Conservation (phyloP, 2,113 vertebrate species). For the Hystrix cristata region DNA sequence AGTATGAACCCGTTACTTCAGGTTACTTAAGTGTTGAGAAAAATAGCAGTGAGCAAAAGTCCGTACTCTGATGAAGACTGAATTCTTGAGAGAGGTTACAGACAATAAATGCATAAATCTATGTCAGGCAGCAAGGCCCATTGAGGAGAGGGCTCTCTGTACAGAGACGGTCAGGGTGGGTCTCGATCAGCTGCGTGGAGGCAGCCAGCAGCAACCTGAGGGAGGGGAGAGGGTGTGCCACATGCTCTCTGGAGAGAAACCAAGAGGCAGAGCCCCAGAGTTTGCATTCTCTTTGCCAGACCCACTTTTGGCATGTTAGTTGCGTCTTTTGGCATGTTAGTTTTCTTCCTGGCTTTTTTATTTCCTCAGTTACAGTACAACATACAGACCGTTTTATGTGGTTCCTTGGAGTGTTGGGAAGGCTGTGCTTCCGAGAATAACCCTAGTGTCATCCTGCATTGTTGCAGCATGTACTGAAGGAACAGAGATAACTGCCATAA, state of each 20-base stretch:
- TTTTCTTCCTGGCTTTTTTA: background rate
- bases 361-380: background rate
- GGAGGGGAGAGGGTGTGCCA: background rate
- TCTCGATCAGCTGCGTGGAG: background rate
- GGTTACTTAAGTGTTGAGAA: background rate
- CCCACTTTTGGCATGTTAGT: background rate
- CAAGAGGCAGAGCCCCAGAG: background rate
- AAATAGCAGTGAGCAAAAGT: background rate
- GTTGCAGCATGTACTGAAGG: background rate
- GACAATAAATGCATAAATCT: background rate
- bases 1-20: background rate
- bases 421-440: background rate
- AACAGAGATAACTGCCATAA: background rate
- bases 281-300: background rate
- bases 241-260: background rate
- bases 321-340: background rate
- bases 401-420: background rate
- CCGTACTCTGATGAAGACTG: background rate
- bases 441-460: background rate
- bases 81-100: background rate
- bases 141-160: background rate
- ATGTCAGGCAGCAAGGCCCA: background rate
- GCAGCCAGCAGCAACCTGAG: background rate
- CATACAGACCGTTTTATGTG: background rate
- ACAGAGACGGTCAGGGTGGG: background rate